Base-by-base conservation (phyloP, 2,888 invertebrate genomes). In the Chloroclystis v-ata region DNA sequence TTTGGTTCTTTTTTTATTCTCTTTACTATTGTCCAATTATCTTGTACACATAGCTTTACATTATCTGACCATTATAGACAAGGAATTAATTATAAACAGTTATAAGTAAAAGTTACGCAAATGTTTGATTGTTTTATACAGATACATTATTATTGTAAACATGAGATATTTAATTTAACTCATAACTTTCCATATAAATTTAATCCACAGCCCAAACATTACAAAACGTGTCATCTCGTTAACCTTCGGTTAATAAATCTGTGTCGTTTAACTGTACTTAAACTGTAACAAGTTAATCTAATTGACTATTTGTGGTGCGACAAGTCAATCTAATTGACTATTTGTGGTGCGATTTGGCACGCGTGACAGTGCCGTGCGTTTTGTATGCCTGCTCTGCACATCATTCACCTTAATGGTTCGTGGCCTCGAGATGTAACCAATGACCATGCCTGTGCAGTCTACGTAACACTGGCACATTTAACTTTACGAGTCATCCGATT, bases 401-500 rank as follows among this genome's bases (percentile, higher is more conserved):
- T 48, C 45, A 52, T 52, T 48, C 37, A 26, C 35, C 37, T 20
- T 43, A 43, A 43, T 52, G 42, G 25, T 26, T 11, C 37, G 25
- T 43, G 43, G 43, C 46, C 35, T 43, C 46, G 41, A 52, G 51
- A 39, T 48, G 45, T 47, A 29, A 42, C 38, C 45, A 20, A 2
- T 20, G 5, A 5, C 20, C 20, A 20, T 20, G 51, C 41, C 39
- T 47, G 41, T 35, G 38, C 41, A 35, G n/a, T 39, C 42, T 56
- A 61, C 51, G 81, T 78, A 69, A 67, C 72, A 79, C 73, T 83
- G 70, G 69, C 82, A 79, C 61, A 70, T 79, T 78, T 80, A 63
- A 69, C 71, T 70, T 70, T 59, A 69, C 69, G 62, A 70, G 75
- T 71, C 73, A 72, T 72, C 68, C 65, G 78, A 78, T 82, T 81